Percentiles rank a stretch among this genome's conserved stretches.
Conservation (phyloP, 2,888 invertebrate genomes). For the Parapristionchus giblindavisi region DNA sequence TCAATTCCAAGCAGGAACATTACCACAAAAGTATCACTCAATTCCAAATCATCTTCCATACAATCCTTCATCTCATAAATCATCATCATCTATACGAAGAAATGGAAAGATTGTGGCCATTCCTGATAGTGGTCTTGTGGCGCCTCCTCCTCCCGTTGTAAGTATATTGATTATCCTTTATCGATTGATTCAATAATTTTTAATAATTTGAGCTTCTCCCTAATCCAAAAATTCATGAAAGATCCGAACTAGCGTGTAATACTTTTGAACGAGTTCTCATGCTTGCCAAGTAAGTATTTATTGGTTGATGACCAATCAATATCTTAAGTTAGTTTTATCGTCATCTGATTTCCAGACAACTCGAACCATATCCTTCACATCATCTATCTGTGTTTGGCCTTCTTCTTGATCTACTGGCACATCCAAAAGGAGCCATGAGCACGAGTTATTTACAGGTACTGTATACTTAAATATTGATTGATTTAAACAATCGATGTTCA, state of each 20-base stretch:
- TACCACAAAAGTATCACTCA: too few species aligned
- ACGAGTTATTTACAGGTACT: slow-evolving; percentile 13
- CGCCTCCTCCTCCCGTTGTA: neutral
- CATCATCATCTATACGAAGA: too few species aligned
- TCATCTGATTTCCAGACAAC: neutral
- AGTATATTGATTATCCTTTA: neutral
- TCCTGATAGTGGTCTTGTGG: neutral
- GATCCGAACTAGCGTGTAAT: neutral
- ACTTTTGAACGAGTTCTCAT: slow-evolving; percentile 2
- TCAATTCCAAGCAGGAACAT: too few species aligned
- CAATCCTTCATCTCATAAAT: too few species aligned
- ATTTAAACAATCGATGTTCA: neutral
- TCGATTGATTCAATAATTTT: too few species aligned
- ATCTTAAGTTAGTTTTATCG: neutral
- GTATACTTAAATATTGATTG: neutral
- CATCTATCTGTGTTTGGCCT: slow-evolving; percentile 8
- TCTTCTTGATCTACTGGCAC: neutral
- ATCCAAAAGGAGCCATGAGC: slow-evolving; percentile 28
- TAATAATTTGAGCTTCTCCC: neutral
- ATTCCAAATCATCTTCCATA: too few species aligned
- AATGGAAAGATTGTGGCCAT: neutral
- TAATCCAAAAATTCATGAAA: neutral
- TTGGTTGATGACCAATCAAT: neutral
- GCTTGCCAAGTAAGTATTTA: neutral
- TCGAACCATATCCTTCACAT: neutral